These are phyloP conservation scores for Cynaeus angustus DNA, from an alignment of 2,888 invertebrate species.

Conservation along the genomic window DNA sequence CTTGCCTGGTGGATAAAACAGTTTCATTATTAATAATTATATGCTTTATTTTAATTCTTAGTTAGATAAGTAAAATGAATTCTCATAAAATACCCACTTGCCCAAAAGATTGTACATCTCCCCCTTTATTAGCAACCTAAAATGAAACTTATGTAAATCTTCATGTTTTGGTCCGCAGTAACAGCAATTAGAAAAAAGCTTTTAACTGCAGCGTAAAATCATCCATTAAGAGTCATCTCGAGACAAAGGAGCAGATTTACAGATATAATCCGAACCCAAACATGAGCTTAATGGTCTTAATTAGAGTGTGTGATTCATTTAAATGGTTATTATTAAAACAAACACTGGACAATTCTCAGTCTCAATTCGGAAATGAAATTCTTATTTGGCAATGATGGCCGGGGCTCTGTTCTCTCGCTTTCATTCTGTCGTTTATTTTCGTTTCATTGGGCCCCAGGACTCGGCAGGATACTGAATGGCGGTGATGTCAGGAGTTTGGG, in stretches of 20 bases:
- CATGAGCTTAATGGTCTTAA: conserved; percentile 25
- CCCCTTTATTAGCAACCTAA: not conserved
- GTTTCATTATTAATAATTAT: too few relatives aligned
- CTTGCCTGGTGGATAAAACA: too few relatives aligned
- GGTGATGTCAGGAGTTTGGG: conserved; percentile 40
- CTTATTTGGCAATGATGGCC: conserved; percentile 39
- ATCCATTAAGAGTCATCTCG: conserved; percentile 14
- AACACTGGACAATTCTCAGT: conserved; percentile 7
- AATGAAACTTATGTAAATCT: not conserved
- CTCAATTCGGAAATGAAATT: conserved; percentile 25
- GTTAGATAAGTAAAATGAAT: too few relatives aligned
- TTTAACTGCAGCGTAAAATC: conserved; percentile 19
- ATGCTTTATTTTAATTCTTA: too few relatives aligned
- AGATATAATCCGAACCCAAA: conserved; percentile 22
- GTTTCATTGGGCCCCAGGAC: conserved; percentile 47
- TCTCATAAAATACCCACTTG: too few relatives aligned
- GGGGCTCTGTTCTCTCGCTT: conserved; percentile 20
- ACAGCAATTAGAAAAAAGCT: conserved; percentile 24
- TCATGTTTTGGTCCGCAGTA: not conserved
- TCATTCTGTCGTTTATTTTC: conserved; percentile 40
- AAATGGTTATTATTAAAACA: conserved; percentile 29
- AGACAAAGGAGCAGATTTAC: conserved; percentile 27
- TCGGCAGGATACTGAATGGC: conserved; percentile 47
- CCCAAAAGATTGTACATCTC: not conserved
- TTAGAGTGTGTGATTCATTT: conserved; percentile 35